Conservation (phyloP, 2,797 vertebrate genomes). For the Aulostomus chinensis region DNA sequence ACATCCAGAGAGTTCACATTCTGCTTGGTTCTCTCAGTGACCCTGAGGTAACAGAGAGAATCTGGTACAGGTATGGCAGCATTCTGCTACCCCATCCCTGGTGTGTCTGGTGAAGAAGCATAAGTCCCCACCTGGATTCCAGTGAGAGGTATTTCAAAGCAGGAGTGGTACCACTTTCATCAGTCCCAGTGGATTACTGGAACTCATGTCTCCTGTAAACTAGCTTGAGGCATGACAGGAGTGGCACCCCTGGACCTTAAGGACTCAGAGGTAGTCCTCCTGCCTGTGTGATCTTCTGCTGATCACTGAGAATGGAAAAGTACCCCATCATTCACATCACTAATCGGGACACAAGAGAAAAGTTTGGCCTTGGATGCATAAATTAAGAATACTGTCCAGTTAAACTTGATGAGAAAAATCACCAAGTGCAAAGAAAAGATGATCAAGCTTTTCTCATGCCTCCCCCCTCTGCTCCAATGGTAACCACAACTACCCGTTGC, state of each 20-base stretch:
- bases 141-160: slow-evolving; percentile 23
- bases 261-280: not conserved
- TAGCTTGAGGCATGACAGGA: not conserved
- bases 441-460: no score
- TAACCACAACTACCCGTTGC: no score
- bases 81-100: slow-evolving; percentile 29
- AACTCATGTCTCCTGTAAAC: not conserved
- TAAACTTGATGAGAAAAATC: no score
- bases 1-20: slow-evolving; percentile 2
- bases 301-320: no score
- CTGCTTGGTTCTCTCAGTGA: slow-evolving; percentile 11
- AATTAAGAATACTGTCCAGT: no score
- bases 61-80: slow-evolving; percentile 25
- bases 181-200: slow-evolving; percentile 27
- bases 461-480: no score
- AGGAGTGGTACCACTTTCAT: slow-evolving; percentile 34
- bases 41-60: slow-evolving; percentile 9
- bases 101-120: slow-evolving; percentile 22
- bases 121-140: slow-evolving; percentile 18
- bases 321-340: no score
- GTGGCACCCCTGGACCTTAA: not conserved
- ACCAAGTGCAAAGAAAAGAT: no score
- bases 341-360: no score
- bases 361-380: no score
- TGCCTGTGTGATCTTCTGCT: not conserved